Conservation (phyloP, 2,888 invertebrate species). For the Eupithecia tripunctaria region DNA sequence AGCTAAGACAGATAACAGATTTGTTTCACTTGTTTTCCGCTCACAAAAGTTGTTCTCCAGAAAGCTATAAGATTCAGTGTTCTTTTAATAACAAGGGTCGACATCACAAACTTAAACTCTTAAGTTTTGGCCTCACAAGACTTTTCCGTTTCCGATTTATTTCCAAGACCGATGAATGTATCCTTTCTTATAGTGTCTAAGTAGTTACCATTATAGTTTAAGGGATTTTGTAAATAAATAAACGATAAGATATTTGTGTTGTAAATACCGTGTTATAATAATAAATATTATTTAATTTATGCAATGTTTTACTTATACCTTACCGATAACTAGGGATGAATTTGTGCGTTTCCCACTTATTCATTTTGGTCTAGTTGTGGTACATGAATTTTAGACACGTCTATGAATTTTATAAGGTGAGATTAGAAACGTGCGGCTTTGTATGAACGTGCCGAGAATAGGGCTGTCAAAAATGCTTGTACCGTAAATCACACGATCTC, state of each 20-base stretch:
- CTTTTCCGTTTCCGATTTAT: constrained; percentile 8
- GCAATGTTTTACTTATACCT: constrained; percentile 25
- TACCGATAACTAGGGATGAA: background rate
- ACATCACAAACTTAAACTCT: constrained; percentile 4
- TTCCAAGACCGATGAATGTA: background rate
- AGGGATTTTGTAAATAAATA: constrained; percentile 32
- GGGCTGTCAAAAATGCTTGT: constrained; percentile 6
- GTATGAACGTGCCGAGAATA: constrained; percentile 19
- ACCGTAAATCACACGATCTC: background rate
- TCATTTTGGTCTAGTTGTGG: too few species aligned
- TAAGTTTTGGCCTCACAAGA: background rate
- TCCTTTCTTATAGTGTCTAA: constrained; percentile 2
- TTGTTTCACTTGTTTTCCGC: constrained; percentile 11
- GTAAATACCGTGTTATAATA: constrained; percentile 47
- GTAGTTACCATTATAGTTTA: constrained; percentile 23
- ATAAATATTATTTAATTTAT: constrained; percentile 52
- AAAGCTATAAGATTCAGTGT: constrained; percentile 9
- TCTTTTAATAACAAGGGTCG: constrained; percentile 13
- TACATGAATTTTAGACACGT: background rate
- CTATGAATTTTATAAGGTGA: constrained; percentile 17
- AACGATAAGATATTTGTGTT: constrained; percentile 34
- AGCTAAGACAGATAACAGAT: constrained; percentile 19
- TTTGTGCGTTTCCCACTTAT: background rate
- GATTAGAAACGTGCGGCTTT: constrained; percentile 32
- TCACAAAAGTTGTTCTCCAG: background rate